phyloP scores from a whole-genome alignment of 2,113 vertebrate genomes.

The Tenebrosternarchus preto region DNA sequence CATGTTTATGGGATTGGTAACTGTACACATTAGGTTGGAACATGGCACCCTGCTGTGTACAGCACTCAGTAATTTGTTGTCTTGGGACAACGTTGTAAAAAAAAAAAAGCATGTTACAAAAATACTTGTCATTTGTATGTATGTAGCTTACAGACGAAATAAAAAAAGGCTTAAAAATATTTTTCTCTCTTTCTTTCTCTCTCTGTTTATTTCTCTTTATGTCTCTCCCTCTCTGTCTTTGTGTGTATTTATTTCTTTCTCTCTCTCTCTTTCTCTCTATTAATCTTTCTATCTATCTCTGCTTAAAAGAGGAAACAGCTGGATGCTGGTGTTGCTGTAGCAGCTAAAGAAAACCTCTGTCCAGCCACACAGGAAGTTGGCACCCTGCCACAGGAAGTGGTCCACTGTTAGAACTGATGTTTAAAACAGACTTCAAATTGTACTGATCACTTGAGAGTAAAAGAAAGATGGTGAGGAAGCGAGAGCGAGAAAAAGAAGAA shows the following conservation, averaged over 20 bases:
- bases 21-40: too few species aligned
- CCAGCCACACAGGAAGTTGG: conserved; percentile 68
- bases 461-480: too few species aligned
- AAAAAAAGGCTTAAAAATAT: too few species aligned
- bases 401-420: conserved; percentile 48
- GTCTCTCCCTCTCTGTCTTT: neutral
- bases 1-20: too few species aligned
- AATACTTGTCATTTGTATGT: too few species aligned
- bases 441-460: neutral
- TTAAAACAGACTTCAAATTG: conserved; percentile 54
- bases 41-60: too few species aligned
- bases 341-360: conserved; percentile 68
- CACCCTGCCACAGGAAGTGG: conserved; percentile 69
- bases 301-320: conserved; percentile 72
- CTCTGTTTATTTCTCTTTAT: neutral
- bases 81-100: too few species aligned
- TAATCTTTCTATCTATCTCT: neutral
- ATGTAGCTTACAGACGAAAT: too few species aligned
- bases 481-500: neutral
- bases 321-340: conserved; percentile 55
- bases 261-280: neutral
- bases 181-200: too few species aligned
- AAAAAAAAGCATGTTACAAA: too few species aligned
- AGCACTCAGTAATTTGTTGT: too few species aligned
- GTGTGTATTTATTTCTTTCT: neutral